These are phyloP conservation scores for Eustalomyia histrio DNA, from an alignment of 2,888 invertebrate species.

Conservation along the genomic window DNA sequence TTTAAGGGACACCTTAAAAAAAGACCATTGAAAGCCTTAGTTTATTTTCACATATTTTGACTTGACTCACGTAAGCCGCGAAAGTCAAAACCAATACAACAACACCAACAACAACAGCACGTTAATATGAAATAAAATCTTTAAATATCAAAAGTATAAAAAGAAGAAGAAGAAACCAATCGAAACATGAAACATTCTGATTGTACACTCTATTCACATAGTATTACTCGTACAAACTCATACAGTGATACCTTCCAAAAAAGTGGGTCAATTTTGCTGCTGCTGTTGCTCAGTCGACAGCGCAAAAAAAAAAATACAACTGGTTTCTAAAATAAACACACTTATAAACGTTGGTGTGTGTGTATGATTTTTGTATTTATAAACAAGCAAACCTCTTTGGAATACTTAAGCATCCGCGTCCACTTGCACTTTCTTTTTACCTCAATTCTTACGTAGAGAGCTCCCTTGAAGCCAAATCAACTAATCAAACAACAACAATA, in stretches of 20 bases:
- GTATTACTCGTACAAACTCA: conserved; percentile 28
- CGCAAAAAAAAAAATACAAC: conserved; percentile 48
- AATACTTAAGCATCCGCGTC: conserved; percentile 78
- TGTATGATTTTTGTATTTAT: not conserved
- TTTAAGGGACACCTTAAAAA: no score
- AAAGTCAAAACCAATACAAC: conserved; percentile 55
- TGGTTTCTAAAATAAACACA: conserved; percentile 63
- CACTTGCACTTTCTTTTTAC: conserved; percentile 78
- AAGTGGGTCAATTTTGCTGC: conserved; percentile 62
- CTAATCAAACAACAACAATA: conserved; percentile 11
- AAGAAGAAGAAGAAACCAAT: conserved; percentile 67
- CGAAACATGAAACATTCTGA: conserved; percentile 78
- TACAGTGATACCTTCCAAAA: conserved; percentile 18
- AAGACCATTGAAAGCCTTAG: conserved; percentile 36
- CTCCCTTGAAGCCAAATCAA: conserved; percentile 42
- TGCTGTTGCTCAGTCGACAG: conserved; percentile 52
- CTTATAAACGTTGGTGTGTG: not conserved
- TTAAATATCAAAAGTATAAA: conserved; percentile 17
- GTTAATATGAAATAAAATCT: conserved; percentile 49
- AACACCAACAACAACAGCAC: conserved; percentile 46
- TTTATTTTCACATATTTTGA: conserved; percentile 30
- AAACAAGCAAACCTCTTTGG: conserved; percentile 69
- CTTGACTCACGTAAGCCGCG: conserved; percentile 61
- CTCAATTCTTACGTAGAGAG: conserved; percentile 67
- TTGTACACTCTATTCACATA: conserved; percentile 68